Evolutionary conservation across 2,797 vertebrate genomes (phyloP).

Genomic region (Heteromormyrus szaboi): DNA sequence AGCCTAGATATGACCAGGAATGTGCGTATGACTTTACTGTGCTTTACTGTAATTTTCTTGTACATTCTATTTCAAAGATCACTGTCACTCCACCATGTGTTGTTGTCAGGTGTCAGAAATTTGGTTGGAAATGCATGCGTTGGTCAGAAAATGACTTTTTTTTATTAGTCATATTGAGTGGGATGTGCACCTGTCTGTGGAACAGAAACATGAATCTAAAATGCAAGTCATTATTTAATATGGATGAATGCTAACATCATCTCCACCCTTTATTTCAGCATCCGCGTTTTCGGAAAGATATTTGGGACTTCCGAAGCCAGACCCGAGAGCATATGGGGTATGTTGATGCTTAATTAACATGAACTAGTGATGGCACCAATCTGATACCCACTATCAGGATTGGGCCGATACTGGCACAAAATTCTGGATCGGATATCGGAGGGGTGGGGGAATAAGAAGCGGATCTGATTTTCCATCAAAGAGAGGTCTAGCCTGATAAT

Average conservation of each 20-base stretch:
- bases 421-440: neutral
- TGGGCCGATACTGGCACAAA: neutral
- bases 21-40: neutral
- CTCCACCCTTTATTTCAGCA: slow-evolving; percentile 56
- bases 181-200: neutral
- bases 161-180: neutral
- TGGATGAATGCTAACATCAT: neutral
- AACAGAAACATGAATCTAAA: neutral
- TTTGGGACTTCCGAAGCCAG: slow-evolving; percentile 80
- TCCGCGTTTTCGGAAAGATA: slow-evolving; percentile 95
- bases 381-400: neutral
- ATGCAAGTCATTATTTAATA: neutral
- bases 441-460: neutral
- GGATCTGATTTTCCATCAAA: neutral
- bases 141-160: neutral
- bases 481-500: neutral
- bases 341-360: neutral
- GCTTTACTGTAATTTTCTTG: neutral
- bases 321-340: slow-evolving; percentile 83
- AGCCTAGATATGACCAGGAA: neutral
- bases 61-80: neutral
- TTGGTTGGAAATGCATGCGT: neutral
- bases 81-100: neutral
- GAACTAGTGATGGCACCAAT: neutral
- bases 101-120: neutral